phyloP scores from a whole-genome alignment of 2,797 vertebrate species.

The Mormyrops boulengeri region DNA sequence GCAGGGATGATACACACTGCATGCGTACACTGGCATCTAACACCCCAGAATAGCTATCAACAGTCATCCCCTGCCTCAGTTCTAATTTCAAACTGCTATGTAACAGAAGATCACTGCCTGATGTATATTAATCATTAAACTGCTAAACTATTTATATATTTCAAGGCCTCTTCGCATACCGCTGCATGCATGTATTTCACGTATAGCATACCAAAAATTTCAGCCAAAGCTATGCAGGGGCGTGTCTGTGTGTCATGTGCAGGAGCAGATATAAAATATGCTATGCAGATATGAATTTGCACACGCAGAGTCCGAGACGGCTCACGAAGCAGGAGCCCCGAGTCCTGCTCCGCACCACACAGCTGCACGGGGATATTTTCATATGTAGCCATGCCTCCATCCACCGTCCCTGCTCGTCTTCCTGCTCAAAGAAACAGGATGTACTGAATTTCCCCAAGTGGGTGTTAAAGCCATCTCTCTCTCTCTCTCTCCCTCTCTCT shows the following conservation, averaged over 20 bases:
- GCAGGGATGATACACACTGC: background rate
- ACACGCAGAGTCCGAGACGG: background rate
- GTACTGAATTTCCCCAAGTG: background rate
- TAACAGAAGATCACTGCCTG: background rate
- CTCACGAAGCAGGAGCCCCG: too few relatives aligned
- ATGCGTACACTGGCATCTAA: background rate
- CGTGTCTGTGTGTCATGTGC: background rate
- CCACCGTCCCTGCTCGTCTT: background rate
- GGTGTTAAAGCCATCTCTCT: background rate
- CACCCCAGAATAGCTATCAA: background rate
- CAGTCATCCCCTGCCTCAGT: background rate
- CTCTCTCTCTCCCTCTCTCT: background rate
- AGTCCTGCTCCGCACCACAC: background rate
- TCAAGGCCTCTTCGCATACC: background rate
- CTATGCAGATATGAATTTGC: background rate
- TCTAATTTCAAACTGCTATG: background rate
- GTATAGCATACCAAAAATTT: background rate
- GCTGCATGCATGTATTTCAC: background rate
- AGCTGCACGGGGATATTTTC: background rate
- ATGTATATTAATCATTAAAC: background rate
- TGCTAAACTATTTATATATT: background rate
- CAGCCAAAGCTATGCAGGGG: background rate
- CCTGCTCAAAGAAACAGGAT: slow-evolving; percentile 12
- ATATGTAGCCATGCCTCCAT: background rate
- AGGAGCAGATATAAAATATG: background rate